Conservation (phyloP, 2,888 invertebrate species). For the Pyrgus malvae region DNA sequence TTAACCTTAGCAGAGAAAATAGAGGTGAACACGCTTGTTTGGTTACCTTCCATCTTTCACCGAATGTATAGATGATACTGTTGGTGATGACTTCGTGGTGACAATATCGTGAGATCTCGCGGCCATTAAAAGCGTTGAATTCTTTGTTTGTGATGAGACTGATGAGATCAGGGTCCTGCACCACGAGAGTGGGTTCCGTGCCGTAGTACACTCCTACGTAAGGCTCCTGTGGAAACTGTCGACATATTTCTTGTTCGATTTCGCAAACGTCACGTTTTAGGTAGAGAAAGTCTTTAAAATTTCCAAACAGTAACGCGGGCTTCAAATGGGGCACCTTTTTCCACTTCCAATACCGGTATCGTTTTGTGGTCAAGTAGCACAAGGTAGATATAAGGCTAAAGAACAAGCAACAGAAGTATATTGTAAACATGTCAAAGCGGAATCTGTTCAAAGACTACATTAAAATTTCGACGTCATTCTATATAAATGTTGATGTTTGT, state of each 20-base stretch:
- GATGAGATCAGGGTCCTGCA: conserved; percentile 54
- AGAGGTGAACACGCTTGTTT: conserved; percentile 56
- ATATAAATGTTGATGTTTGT: too few relatives aligned
- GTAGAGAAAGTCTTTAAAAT: conserved; percentile 46
- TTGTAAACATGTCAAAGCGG: too few relatives aligned
- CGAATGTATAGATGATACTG: conserved; percentile 48
- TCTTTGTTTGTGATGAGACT: conserved; percentile 56
- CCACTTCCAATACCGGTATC: conserved; percentile 46
- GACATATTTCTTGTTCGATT: conserved; percentile 45
- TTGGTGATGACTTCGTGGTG: conserved; percentile 44
- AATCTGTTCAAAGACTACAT: not conserved
- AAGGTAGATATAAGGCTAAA: too few relatives aligned
- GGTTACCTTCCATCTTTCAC: conserved; percentile 54
- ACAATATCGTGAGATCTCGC: conserved; percentile 47
- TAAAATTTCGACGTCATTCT: too few relatives aligned
- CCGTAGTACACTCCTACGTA: conserved; percentile 54
- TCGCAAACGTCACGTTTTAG: conserved; percentile 42
- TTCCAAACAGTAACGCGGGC: conserved; percentile 51
- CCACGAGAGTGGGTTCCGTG: conserved; percentile 54
- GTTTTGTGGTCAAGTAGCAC: not conserved
- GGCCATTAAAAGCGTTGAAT: conserved; percentile 56
- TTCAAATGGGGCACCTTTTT: conserved; percentile 43
- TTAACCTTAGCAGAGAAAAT: conserved; percentile 59
- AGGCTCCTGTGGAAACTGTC: conserved; percentile 45
- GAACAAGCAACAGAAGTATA: too few relatives aligned